Base-by-base conservation (phyloP, 1,140 invertebrate species). In the Paramacrobiotus metropolitanus region DNA sequence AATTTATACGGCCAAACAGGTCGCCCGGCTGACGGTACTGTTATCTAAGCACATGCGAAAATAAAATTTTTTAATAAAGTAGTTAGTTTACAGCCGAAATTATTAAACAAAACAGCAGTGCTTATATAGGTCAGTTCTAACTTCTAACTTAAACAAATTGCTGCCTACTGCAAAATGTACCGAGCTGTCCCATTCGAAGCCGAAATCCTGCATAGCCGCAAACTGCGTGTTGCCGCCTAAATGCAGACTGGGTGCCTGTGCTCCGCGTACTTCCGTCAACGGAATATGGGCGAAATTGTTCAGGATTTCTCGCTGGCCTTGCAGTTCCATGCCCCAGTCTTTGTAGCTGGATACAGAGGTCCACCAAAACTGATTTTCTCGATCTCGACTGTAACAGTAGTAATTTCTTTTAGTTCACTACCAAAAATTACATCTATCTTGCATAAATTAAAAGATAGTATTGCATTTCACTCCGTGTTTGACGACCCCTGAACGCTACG, bases 1-100 rank as follows among this genome's bases (percentile, higher is more conserved):
- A 91, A 77, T 1, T 88, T 91, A 72, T 92, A 92, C 0, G 89
- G 89, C 89, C 88, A 93, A 45, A 90, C 81, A n/a, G 88, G 87
- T 29, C 82, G 76, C 63, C 80, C 78, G 1, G 80, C 71, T n/a
- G 85, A 84, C 1, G 87, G 87, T 29, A 85, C 84, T 40, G 85
- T 84, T 63, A 91, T 80, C 1, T 86, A 89, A 67, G 86, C 89
- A 70, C n/a, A 87, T 9, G 34, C n/a, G n/a, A n/a, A n/a, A n/a
- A n/a, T n/a, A n/a, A n/a, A n/a, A n/a, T 40, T 9, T n/a, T n/a
- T n/a, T n/a, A n/a, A n/a, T n/a, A n/a, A n/a, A n/a, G n/a, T n/a
- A n/a, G n/a, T n/a, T n/a, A n/a, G n/a, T n/a, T n/a, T n/a, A n/a
- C n/a, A n/a, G n/a, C n/a, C n/a, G 34, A 40, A 40, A 40, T 40